Conservation (phyloP, 2,888 invertebrate species). For the Phaedon cochleariae region DNA sequence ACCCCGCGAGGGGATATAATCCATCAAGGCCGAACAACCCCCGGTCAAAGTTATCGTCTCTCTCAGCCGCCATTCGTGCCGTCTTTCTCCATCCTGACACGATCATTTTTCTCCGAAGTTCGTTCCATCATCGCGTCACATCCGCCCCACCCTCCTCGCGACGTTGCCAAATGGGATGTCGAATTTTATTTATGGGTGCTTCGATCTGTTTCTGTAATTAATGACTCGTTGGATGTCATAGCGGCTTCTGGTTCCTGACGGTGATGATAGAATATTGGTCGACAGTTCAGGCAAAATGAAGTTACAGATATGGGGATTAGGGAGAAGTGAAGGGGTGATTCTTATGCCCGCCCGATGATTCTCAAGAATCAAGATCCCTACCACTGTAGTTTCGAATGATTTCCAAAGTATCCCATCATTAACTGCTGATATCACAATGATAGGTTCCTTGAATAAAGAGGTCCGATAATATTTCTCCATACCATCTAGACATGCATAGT, state of each 20-base stretch:
- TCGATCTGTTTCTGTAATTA: conserved; percentile 64
- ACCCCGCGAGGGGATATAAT: conserved; percentile 64
- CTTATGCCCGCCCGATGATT: too few species aligned
- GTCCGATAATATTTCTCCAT: too few species aligned
- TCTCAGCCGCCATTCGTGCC: conserved; percentile 57
- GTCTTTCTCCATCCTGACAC: conserved; percentile 62
- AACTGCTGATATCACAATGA: too few species aligned
- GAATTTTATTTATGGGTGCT: conserved; percentile 64
- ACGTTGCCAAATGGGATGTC: conserved; percentile 65
- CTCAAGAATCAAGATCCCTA: too few species aligned
- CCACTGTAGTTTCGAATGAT: too few species aligned
- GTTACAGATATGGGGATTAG: too few species aligned
- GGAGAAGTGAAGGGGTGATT: too few species aligned
- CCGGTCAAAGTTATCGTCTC: conserved; percentile 72
- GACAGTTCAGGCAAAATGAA: too few species aligned
- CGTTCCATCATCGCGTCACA: conserved; percentile 80
- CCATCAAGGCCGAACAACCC: conserved; percentile 62
- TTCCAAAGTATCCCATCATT: too few species aligned
- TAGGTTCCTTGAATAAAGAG: too few species aligned
- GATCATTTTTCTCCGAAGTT: conserved; percentile 78
- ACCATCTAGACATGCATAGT: too few species aligned
- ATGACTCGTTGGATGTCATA: conserved; percentile 62
- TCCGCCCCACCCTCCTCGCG: conserved; percentile 68
- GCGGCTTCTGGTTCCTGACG: conserved; percentile 47
- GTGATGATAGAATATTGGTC: conserved; percentile 23